A percentile compares a stretch with the other conserved stretches of the same genome.
Evolutionary conservation across 2,797 vertebrate species (phyloP).

Genomic region (Catostomus latipinnis): DNA sequence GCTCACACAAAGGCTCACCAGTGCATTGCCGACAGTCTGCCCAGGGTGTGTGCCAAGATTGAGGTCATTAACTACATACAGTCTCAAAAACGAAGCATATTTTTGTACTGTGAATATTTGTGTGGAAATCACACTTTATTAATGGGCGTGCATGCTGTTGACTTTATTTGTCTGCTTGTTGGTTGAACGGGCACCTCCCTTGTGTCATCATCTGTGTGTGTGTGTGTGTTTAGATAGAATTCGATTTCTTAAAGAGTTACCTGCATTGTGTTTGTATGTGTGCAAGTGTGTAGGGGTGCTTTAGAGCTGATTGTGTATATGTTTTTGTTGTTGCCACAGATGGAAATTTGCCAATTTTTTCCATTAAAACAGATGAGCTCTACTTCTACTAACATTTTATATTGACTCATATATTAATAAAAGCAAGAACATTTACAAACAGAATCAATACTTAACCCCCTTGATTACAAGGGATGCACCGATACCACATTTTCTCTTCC

Average conservation of each 20-base stretch:
- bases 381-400: neutral
- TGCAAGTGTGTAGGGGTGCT: constrained; percentile 25
- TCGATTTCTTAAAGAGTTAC: constrained; percentile 27
- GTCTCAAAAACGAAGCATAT: constrained; percentile 74
- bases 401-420: too few species aligned
- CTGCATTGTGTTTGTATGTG: constrained; percentile 42
- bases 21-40: constrained; percentile 74
- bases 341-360: neutral
- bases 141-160: constrained; percentile 35
- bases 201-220: constrained; percentile 38
- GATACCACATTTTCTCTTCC: too few species aligned
- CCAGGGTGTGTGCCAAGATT: constrained; percentile 75
- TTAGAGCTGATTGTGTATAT: constrained; percentile 6
- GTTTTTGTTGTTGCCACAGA: constrained; percentile 59
- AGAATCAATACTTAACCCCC: too few species aligned
- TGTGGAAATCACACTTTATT: constrained; percentile 45
- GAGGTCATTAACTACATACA: constrained; percentile 80
- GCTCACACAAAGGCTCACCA: constrained; percentile 49
- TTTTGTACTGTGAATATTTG: constrained; percentile 72
- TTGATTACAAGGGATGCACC: too few species aligned
- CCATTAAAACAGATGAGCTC: neutral
- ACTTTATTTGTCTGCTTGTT: constrained; percentile 57
- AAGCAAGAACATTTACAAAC: too few species aligned
- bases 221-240: constrained; percentile 43
- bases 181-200: constrained; percentile 22